Base-by-base conservation (phyloP, 2,888 invertebrate genomes). In the Limnephilus auricula region DNA sequence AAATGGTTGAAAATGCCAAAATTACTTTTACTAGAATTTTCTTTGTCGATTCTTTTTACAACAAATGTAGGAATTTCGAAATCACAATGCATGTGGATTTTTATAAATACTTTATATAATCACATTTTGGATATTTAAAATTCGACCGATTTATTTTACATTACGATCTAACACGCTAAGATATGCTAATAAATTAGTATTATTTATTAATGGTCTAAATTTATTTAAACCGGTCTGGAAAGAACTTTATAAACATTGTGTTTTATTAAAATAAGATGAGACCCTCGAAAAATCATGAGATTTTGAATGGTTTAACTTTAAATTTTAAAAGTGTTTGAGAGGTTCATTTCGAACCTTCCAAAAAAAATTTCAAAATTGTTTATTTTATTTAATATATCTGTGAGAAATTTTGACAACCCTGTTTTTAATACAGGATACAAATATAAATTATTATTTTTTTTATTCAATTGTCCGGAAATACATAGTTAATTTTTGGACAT, bases 51-150 rank as follows among this genome's bases (percentile, higher is more conserved):
- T 85, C 40, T 34, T 40, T 85, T 40, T 37, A 40, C 85, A 37
- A 85, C 40, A 85, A 85, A 5, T 40, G 34, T 85, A 85, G 85
- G 85, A 85, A 85, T 85, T 85, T 85, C 37, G 40, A 85, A 85
- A 85, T 85, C 85, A 85, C 85, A 85, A 40, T 85, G 25, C 65
- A 65, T 65, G 85, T 40, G 45, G 37, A 40, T 40, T 85, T 85
- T 40, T 40, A 40, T 40, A 37, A 85, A 30, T 37, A 65, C 30
- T 85, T 37, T 85, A 85, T 40, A 85, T 40, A 85, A 85, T 85
- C 85, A 85, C 85, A 85, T 85, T 85, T 85, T 40, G 85, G 85
- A 85, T 85, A 85, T 85, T 85, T 85, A n/a, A 85, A 85, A 85
- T n/a, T 40, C 85, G 85, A 85, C 37, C 37, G 40, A 85, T 40